A percentile compares a stretch with the other conserved stretches of the same genome.
These are phyloP conservation scores for Tyto alba DNA, from an alignment of 2,113 vertebrate genomes.

Conservation along the genomic window DNA sequence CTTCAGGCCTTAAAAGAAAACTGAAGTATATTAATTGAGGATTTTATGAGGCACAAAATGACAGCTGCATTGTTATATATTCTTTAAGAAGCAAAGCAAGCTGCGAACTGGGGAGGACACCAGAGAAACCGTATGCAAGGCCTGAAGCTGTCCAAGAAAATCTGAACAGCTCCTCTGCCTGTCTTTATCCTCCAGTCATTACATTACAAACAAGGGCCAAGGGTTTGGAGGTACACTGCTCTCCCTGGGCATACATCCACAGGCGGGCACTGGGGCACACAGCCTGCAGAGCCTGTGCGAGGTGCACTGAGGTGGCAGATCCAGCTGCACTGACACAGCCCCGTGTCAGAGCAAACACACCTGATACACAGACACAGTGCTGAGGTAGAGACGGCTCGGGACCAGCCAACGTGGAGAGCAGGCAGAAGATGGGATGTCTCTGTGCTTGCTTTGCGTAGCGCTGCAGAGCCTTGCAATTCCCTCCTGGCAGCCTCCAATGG, in stretches of 20 bases:
- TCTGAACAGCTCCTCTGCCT: background rate
- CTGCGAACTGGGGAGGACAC: background rate
- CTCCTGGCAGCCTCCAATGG: background rate
- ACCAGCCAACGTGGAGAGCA: background rate
- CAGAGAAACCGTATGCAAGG: background rate
- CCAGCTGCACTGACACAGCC: background rate
- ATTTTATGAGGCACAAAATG: background rate
- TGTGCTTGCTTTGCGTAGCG: fast-evolving
- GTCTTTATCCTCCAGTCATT: background rate
- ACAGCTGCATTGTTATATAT: background rate
- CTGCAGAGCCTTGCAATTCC: background rate
- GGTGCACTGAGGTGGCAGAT: background rate
- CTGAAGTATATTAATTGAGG: background rate
- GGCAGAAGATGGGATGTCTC: background rate
- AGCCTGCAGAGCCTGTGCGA: background rate
- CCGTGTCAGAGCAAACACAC: background rate
- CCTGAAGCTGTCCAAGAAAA: background rate
- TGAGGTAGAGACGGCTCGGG: fast-evolving
- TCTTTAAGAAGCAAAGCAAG: background rate
- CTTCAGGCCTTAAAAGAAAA: background rate
- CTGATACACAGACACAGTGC: background rate
- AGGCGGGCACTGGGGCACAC: background rate
- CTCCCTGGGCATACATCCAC: background rate
- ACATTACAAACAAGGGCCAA: background rate
- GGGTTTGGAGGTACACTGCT: background rate